Conservation (phyloP, 2,113 vertebrate genomes). For the Guaruba guarouba region DNA sequence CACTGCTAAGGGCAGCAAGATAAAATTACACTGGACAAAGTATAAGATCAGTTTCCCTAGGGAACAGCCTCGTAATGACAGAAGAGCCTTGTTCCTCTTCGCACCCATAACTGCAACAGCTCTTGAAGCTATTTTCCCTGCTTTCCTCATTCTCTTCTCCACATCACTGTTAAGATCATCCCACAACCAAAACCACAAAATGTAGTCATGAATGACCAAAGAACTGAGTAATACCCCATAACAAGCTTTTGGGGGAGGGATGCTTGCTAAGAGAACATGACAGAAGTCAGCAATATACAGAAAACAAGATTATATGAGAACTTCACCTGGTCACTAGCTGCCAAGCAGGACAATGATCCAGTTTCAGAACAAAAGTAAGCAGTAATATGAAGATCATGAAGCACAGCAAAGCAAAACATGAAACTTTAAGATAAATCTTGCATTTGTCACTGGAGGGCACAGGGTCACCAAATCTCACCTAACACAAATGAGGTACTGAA, state of each 20-base stretch:
- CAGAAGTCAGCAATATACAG: background rate
- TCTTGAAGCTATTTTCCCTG: background rate
- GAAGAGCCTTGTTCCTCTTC: background rate
- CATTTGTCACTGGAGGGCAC: conserved; percentile 1
- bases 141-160: background rate
- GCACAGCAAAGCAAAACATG: conserved; percentile 3
- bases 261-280: background rate
- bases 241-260: background rate
- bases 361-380: background rate
- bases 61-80: background rate
- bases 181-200: background rate
- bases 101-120: background rate
- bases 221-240: background rate
- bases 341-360: background rate
- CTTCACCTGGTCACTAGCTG: background rate
- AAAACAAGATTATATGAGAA: background rate
- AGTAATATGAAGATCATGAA: background rate
- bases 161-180: background rate
- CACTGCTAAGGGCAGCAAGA: background rate
- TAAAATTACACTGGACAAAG: background rate
- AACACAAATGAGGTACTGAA: background rate
- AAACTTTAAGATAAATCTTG: background rate
- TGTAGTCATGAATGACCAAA: background rate
- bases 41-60: background rate
- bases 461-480: conserved; percentile 39